Evolutionary conservation across 2,113 vertebrate species (phyloP).

Genomic region (Noctilio leporinus): DNA sequence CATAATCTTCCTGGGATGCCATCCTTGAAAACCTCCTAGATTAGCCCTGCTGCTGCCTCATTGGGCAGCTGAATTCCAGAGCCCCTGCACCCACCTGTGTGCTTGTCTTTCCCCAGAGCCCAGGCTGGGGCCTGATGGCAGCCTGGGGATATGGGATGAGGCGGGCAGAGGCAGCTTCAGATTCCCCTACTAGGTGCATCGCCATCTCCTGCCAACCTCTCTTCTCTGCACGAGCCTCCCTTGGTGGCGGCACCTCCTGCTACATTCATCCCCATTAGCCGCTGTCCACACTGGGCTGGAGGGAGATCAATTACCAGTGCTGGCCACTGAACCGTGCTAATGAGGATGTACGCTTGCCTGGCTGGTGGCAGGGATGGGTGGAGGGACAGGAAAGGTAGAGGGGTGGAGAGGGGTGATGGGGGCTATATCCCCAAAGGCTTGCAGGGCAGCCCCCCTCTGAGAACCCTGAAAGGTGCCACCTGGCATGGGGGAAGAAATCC

Average conservation of each 20-base stretch:
- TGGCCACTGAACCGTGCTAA: slow-evolving; percentile 65
- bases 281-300: slow-evolving; percentile 38
- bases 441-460: background rate
- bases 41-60: background rate
- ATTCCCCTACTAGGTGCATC: background rate
- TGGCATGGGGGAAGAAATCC: too few species aligned
- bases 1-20: background rate
- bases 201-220: background rate
- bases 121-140: background rate
- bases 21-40: background rate
- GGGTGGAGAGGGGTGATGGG: background rate
- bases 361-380: background rate
- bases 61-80: background rate
- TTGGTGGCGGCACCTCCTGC: background rate
- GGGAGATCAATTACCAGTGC: slow-evolving; percentile 57
- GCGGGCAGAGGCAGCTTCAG: background rate
- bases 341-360: slow-evolving; percentile 37
- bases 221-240: background rate
- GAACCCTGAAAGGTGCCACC: background rate
- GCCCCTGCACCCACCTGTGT: background rate
- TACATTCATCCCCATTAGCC: slow-evolving; percentile 66
- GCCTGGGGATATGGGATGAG: background rate
- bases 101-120: background rate
- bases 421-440: background rate
- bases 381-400: background rate